Percentiles rank a stretch among this genome's conserved stretches.
These are phyloP conservation scores for Dinocampus coccinellae DNA, from an alignment of 2,888 invertebrate species.

Conservation along the genomic window DNA sequence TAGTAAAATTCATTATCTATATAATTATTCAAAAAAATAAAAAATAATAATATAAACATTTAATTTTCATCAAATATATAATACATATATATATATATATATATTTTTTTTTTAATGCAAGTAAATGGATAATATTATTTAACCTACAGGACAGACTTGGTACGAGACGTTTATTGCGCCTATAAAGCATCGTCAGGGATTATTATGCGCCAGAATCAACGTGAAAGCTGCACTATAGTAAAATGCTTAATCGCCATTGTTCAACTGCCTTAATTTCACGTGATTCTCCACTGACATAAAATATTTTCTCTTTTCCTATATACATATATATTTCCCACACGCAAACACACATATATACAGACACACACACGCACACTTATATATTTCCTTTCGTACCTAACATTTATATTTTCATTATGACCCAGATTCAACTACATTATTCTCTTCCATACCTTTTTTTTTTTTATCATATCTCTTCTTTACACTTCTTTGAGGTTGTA, in stretches of 20 bases:
- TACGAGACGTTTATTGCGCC: constrained; percentile 55
- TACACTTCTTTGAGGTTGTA: no score
- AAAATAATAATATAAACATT: no score
- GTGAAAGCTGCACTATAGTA: constrained; percentile 36
- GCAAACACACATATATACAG: no score
- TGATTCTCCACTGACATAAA: background rate
- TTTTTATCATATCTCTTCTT: no score
- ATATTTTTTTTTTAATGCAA: background rate
- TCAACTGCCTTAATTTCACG: constrained; percentile 35
- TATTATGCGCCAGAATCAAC: constrained; percentile 31
- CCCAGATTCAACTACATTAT: background rate
- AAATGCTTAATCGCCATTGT: constrained; percentile 44
- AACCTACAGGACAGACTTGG: constrained; percentile 10
- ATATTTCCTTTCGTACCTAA: no score
- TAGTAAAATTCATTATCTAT: no score
- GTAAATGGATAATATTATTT: background rate
- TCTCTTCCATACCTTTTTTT: no score
- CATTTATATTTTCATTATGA: background rate
- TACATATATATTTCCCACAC: no score
- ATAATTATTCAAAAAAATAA: no score
- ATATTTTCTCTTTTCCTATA: constrained; percentile 3
- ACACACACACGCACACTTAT: no score
- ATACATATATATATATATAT: background rate
- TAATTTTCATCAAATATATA: background rate
- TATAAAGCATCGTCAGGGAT: constrained; percentile 48